Conservation (phyloP, 2,113 vertebrate genomes). For the Mastomys coucha region DNA sequence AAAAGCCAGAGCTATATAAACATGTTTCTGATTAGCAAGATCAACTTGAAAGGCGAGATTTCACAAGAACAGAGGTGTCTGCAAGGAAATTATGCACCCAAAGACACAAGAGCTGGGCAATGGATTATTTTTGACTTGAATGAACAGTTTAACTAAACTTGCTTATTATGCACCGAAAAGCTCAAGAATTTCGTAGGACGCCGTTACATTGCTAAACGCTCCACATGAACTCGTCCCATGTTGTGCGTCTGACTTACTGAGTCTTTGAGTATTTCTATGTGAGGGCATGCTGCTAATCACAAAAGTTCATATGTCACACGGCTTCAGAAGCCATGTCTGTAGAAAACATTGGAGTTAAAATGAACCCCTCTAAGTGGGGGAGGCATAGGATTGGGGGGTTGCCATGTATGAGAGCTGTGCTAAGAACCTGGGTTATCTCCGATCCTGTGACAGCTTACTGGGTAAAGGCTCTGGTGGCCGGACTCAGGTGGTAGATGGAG, state of each 20-base stretch:
- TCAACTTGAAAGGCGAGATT: neutral
- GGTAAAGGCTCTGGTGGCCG: neutral
- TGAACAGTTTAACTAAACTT: slow-evolving; percentile 33
- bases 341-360: neutral
- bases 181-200: slow-evolving; percentile 12
- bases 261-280: neutral
- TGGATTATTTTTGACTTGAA: neutral
- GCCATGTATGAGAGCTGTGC: neutral
- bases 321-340: neutral
- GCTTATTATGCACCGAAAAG: neutral
- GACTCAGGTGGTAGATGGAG: neutral
- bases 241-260: slow-evolving; percentile 18
- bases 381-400: neutral
- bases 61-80: neutral
- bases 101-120: neutral
- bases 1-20: neutral
- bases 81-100: neutral
- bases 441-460: neutral
- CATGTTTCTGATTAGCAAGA: neutral
- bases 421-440: neutral
- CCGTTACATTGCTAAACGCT: neutral
- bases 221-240: neutral
- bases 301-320: neutral
- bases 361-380: neutral
- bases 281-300: neutral